Evolutionary conservation across 2,113 vertebrate species (phyloP).

Genomic region (Phyllostomus discolor): DNA sequence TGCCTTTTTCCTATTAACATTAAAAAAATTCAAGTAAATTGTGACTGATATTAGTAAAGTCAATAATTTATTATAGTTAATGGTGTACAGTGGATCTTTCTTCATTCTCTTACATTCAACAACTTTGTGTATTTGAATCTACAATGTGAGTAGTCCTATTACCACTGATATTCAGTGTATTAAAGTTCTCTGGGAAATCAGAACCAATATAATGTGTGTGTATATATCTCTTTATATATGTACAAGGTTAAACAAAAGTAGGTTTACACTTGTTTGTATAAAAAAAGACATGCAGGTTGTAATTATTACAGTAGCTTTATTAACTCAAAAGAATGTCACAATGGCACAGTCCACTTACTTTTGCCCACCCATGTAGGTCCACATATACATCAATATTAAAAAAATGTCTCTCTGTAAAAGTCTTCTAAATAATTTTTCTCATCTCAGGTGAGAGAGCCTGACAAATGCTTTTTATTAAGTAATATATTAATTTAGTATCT

Average conservation of each 20-base stretch:
- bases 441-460: slow-evolving; percentile 11
- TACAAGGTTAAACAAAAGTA: neutral
- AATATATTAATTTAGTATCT: neutral
- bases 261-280: neutral
- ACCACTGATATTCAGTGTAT: neutral
- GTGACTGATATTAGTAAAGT: neutral
- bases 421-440: slow-evolving; percentile 38
- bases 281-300: neutral
- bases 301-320: neutral
- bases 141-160: neutral
- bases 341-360: neutral
- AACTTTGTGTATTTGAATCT: neutral
- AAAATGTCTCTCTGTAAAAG: neutral
- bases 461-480: neutral
- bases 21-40: neutral
- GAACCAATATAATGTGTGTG: neutral
- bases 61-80: neutral
- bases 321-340: neutral
- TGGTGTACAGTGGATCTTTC: neutral
- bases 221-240: neutral
- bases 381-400: neutral
- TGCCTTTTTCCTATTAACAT: neutral
- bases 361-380: neutral
- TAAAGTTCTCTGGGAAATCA: neutral
- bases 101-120: neutral